These are phyloP conservation scores for Crambe crambe DNA, from an alignment of 37 sponge, comb jelly and placozoan genomes.

Conservation along the genomic window DNA sequence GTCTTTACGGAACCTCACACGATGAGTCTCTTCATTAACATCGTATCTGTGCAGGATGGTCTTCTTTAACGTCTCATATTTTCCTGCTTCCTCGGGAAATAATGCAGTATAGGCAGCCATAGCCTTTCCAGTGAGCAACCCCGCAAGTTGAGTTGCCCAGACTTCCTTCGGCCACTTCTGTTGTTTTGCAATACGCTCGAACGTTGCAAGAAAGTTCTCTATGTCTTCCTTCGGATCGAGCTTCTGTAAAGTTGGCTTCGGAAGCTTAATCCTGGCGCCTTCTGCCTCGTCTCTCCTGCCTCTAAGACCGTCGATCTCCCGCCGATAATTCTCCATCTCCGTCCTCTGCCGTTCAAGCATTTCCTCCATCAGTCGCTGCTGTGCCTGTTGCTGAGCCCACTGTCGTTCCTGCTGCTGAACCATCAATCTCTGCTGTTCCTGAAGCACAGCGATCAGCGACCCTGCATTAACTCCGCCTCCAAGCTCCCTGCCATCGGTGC, in stretches of 20 bases:
- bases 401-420: not conserved
- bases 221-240: not conserved
- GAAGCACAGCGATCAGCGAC: too few species aligned
- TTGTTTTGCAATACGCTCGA: not conserved
- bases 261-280: not conserved
- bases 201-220: not conserved
- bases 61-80: slow-evolving; percentile 26
- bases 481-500: not conserved
- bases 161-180: slow-evolving; percentile 22
- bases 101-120: slow-evolving; percentile 26
- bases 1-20: slow-evolving; percentile 26
- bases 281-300: not conserved
- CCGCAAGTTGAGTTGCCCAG: slow-evolving; percentile 42
- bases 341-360: not conserved
- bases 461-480: not conserved
- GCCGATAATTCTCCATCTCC: not conserved
- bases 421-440: too few species aligned
- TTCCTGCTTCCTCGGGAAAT: not conserved
- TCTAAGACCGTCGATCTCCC: not conserved
- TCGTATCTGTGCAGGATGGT: slow-evolving; percentile 30
- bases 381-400: not conserved
- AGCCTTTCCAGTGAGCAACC: slow-evolving; percentile 33
- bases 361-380: not conserved
- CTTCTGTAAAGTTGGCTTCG: slow-evolving; percentile 3
- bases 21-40: slow-evolving; percentile 39